Base-by-base conservation (phyloP, 2,888 invertebrate species). In the Mycalesis mineus region DNA sequence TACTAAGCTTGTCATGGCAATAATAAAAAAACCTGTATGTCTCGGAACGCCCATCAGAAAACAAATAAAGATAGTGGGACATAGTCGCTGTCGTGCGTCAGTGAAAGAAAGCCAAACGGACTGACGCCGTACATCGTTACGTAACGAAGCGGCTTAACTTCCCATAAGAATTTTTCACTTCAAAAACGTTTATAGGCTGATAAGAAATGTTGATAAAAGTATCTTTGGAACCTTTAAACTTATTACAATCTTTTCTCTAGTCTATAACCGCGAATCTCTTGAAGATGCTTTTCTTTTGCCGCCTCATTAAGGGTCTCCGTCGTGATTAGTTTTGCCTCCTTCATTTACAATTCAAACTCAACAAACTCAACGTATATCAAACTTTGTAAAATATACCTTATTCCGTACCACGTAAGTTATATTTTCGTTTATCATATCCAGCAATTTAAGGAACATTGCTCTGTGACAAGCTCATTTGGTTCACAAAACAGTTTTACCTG, bases 281-380 rank as follows among this genome's bases (percentile, higher is more conserved):
- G 54, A 45, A 47, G 37, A 51, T 37, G 37, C 47, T 51, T 61
- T n/a, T 58, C 49, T 61, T 61, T 61, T 61, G 60, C 55, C 58
- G 55, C 53, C 58, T 58, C 61, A 58, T 61, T 59, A 62, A 51
- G 42, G 52, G 47, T 45, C 48, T 51, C 45, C 42, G 48, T 42
- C 57, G 39, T 59, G 62, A 62, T 62, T 62, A 62, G 57, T 62
- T 62, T 51, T 37, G 49, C 45, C 49, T 55, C 51, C 50, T 51
- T 57, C 54, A 62, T 62, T 59, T 62, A 59, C 62, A 62, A 57
- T 62, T 62, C 57, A 62, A 62, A 59, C 50, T 40, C 41, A 39
- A 41, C 48, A 48, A 33, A 31, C 13, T 4, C 17, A 22, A 9
- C 9, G 0, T 0, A 13, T 13, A 6, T 9, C 14, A 13, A n/a